Base-by-base conservation (phyloP, 1,140 invertebrate genomes). In the Wiebesia pumilae region DNA sequence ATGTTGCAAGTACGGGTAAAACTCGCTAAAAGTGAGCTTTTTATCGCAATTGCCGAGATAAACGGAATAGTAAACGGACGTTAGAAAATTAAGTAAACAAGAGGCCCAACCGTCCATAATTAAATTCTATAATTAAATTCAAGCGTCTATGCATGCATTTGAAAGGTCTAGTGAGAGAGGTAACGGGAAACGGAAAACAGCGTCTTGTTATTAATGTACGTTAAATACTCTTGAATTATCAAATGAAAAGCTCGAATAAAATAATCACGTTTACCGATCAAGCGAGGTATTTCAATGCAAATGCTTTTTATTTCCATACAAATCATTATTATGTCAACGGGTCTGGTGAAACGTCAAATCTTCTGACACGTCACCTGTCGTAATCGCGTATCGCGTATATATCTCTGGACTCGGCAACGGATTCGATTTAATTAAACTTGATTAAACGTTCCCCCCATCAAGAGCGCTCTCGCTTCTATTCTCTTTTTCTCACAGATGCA, bases 301-400 rank as follows among this genome's bases (percentile, higher is more conserved):
- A 47, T n/a, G 14, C 14, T 47, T 47, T 47, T 47, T 47, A 47
- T 47, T 7, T 7, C 14, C 6, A 47, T 14, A 54, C 88, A 89
- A 90, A 89, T 88, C 85, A 83, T 84, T 88, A 90, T 90, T 89
- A 87, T 89, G 88, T 54, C 87, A 88, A 81, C 87, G 30, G n/a
- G 58, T 27, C 30, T 43, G 85, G 87, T 88, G 87, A 85, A 89
- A 88, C 86, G 89, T 90, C 88, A 81, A 81, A 87, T 88, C 87
- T 88, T 82, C 87, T 24, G 71, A 67, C 83, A 35, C 58, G 27
- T 80, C 83, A 80, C 65, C 77, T 80, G 77, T 80, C 77, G 75
- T 27, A 71, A 85, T 71, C 43, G 12, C 43, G 43, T 47, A 12
- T 47, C n/a, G 30, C 40, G 62, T 30, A 30, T 33, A 14, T 69